Conservation (phyloP, 1,140 invertebrate species). For the Stegodyphus mimosarum region DNA sequence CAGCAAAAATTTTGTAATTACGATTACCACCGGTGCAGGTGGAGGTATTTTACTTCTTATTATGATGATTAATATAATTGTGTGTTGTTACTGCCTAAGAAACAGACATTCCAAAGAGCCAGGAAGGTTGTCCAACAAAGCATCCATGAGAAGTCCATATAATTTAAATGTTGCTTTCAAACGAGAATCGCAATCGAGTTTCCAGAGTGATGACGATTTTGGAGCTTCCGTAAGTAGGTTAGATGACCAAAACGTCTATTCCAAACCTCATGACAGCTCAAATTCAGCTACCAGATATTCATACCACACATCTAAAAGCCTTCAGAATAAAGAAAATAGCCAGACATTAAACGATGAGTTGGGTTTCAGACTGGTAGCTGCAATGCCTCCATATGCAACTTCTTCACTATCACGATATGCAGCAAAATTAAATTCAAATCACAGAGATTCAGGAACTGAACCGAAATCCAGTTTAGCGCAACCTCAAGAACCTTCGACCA, state of each 20-base stretch:
- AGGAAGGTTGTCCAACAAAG: slow-evolving; percentile 13
- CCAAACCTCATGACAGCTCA: not conserved
- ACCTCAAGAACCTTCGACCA: not conserved
- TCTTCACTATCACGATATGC: slow-evolving; percentile 17
- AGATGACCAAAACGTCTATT: slow-evolving; percentile 13
- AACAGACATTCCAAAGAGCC: not conserved
- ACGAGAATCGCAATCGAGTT: slow-evolving; percentile 6
- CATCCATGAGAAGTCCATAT: slow-evolving; percentile 22
- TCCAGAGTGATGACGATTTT: not conserved
- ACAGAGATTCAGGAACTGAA: not conserved
- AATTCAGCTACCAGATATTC: not conserved
- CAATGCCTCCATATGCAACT: slow-evolving; percentile 27
- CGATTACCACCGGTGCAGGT: not conserved
- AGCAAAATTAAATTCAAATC: not conserved
- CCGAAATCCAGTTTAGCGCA: not conserved
- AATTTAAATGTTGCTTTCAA: slow-evolving; percentile 34
- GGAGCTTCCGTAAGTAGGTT: not conserved
- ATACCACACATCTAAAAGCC: slow-evolving; percentile 34
- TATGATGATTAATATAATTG: slow-evolving; percentile 24
- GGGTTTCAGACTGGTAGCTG: slow-evolving; percentile 32
- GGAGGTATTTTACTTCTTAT: slow-evolving; percentile 26
- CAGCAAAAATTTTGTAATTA: slow-evolving; percentile 23
- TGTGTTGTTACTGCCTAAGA: slow-evolving; percentile 26
- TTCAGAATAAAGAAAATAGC: not conserved
- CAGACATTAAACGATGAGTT: slow-evolving; percentile 8